Conservation (phyloP, 1,140 invertebrate species). For the Lucilia sericata region DNA sequence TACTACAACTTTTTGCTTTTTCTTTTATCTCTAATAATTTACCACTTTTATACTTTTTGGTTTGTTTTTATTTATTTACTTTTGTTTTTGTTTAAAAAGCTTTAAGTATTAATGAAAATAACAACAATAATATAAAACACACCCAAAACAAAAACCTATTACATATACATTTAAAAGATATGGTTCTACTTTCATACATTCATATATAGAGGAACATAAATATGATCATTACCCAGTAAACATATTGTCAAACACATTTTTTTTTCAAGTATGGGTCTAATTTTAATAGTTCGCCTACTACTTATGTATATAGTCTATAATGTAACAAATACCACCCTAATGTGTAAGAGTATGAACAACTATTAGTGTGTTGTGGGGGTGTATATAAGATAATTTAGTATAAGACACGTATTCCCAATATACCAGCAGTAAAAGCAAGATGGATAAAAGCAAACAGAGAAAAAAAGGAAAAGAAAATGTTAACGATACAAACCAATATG, state of each 20-base stretch:
- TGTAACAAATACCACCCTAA: no score
- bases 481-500: not conserved
- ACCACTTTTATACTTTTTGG: no score
- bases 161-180: not conserved
- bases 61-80: not conserved
- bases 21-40: no score
- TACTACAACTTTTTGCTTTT: no score
- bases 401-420: slow-evolving; percentile 29
- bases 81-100: not conserved
- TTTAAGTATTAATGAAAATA: slow-evolving; percentile 1
- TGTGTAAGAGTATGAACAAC: not conserved
- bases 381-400: not conserved
- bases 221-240: no score
- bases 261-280: no score
- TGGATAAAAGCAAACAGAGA: not conserved
- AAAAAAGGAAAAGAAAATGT: not conserved
- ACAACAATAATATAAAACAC: not conserved
- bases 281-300: no score
- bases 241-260: no score
- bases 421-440: not conserved
- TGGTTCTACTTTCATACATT: not conserved
- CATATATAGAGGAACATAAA: not conserved
- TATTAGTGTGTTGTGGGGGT: not conserved
- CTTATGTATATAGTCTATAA: no score
- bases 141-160: not conserved